Evolutionary conservation across 1,140 invertebrate genomes (phyloP).

Genomic region (Teleogryllus occipitalis): DNA sequence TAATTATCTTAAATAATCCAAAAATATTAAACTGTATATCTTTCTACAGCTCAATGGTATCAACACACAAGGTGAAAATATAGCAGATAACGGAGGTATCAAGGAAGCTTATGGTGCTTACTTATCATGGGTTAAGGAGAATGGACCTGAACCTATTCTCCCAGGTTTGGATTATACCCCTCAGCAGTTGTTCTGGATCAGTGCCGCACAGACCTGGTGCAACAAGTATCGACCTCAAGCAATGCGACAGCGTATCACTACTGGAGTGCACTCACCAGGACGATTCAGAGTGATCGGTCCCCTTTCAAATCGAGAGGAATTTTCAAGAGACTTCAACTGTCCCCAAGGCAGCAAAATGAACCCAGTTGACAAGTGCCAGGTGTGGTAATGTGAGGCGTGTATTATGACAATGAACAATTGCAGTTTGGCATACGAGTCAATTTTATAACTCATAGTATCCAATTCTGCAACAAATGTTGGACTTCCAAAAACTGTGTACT

Average conservation of each 20-base stretch:
- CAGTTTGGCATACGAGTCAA: not conserved
- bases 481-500: slow-evolving; percentile 2
- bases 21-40: not conserved
- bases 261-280: slow-evolving; percentile 43
- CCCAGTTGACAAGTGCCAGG: slow-evolving; percentile 50
- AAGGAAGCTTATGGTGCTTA: slow-evolving; percentile 81
- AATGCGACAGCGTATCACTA: slow-evolving; percentile 58
- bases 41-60: slow-evolving; percentile 65
- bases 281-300: slow-evolving; percentile 54
- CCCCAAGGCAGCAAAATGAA: slow-evolving; percentile 48
- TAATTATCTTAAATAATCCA: not conserved
- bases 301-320: slow-evolving; percentile 55
- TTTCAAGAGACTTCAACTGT: slow-evolving; percentile 57
- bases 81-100: slow-evolving; percentile 83
- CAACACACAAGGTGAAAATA: slow-evolving; percentile 86
- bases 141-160: slow-evolving; percentile 56
- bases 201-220: slow-evolving; percentile 54
- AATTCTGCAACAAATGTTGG: not conserved
- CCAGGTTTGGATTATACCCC: slow-evolving; percentile 44
- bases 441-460: not conserved
- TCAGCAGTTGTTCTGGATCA: slow-evolving; percentile 55
- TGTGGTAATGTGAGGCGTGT: slow-evolving; percentile 11
- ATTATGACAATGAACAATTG: not conserved
- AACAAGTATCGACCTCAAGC: slow-evolving; percentile 59
- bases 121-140: slow-evolving; percentile 53